Evolutionary conservation across 2,888 invertebrate genomes (phyloP).

Genomic region (Pristionchus fissidentatus): DNA sequence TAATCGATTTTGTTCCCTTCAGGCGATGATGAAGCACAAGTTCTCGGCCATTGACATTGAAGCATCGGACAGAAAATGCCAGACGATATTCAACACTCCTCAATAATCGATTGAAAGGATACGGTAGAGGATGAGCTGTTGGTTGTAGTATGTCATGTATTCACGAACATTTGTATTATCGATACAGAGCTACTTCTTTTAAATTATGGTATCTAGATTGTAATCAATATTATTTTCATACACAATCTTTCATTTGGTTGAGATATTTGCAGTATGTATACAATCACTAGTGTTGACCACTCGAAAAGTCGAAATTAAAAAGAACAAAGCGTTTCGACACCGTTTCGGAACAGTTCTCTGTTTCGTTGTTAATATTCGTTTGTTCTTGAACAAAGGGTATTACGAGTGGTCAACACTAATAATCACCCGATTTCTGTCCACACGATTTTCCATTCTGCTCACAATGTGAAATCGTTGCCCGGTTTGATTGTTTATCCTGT

Average conservation of each 20-base stretch:
- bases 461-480: too few species aligned
- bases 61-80: neutral
- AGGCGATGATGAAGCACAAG: slow-evolving; percentile 16
- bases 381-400: too few species aligned
- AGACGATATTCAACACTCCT: neutral
- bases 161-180: slow-evolving; percentile 11
- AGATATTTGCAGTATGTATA: too few species aligned
- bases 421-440: too few species aligned
- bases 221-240: neutral
- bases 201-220: neutral
- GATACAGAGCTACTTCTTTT: neutral
- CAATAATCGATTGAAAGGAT: neutral
- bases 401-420: too few species aligned
- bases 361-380: too few species aligned
- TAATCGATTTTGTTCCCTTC: too few species aligned
- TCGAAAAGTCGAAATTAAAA: too few species aligned
- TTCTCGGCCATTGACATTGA: neutral
- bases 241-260: neutral
- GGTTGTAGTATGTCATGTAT: slow-evolving; percentile 10
- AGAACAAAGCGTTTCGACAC: too few species aligned
- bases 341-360: too few species aligned
- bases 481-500: neutral
- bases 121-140: too few species aligned
- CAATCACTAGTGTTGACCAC: slow-evolving; percentile 17
- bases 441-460: too few species aligned